Base-by-base conservation (phyloP, 2,797 vertebrate species). In the Chaetophractus vellerosus region DNA sequence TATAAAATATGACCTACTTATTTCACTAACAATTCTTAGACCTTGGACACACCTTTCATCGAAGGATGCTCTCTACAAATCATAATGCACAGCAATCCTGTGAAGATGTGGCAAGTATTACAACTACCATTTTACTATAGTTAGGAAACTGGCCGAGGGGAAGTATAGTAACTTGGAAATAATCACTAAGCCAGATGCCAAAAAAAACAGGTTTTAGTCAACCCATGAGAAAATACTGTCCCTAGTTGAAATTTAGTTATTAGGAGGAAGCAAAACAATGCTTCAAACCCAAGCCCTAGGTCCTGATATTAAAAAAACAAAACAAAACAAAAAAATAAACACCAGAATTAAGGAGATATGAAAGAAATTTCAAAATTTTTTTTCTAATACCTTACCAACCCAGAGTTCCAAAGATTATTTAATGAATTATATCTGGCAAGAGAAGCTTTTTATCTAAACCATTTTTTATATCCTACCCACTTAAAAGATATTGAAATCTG, bases 201-300 rank as follows among this genome's bases (percentile, higher is more conserved):
- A 97, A 96, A 97, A 97, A 95, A 97, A 98, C 96, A 98, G 96
- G 92, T 97, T 97, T 91, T 88, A 95, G 93, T 95, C 86, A 93
- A 84, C 91, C 94, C 93, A 96, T 97, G 97, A 97, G 97, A 97
- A 98, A 97, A 96, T 91, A 95, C 96, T 97, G 95, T 95, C 97
- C 92, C 95, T 96, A 97, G 90, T 94, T 96, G 93, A 96, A 95
- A 97, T 95, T 91, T 88, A 91, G 28, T 95, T 95, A 96, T 84
- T 88, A 91, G 57, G 66, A 96, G 82, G 83, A 97, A 74, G 69
- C 83, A 94, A 96, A 95, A 88, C 88, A 84, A 91, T 52, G 72
- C 41, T 75, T 90, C 71, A 93, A 96, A 88, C 82, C 64, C 85
- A 96, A 81, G 79, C 86, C 33, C 59, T 81, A 90, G 19, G 52